These are phyloP conservation scores for Macrotis lagotis DNA, from an alignment of 2,113 vertebrate species.

Conservation along the genomic window DNA sequence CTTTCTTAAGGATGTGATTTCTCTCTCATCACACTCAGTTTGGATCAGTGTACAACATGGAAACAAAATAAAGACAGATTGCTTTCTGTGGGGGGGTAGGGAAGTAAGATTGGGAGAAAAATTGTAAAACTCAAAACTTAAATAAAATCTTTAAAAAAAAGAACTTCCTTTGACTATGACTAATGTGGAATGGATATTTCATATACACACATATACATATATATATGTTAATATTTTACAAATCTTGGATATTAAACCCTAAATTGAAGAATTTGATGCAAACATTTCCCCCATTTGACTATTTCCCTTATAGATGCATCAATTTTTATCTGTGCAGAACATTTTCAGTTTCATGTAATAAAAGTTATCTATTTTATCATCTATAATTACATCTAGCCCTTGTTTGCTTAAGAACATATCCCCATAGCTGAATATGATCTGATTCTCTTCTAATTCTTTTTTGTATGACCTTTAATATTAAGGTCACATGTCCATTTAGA, in stretches of 20 bases:
- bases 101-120: no score
- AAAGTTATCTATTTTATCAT: slow-evolving; percentile 29
- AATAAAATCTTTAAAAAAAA: no score
- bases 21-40: no score
- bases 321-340: background rate
- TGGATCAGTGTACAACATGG: no score
- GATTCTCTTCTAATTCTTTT: background rate
- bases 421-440: background rate
- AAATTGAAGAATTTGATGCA: background rate
- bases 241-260: background rate
- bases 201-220: background rate
- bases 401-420: background rate
- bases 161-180: background rate
- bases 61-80: no score
- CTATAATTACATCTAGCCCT: background rate
- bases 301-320: slow-evolving; percentile 21
- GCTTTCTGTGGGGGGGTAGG: no score
- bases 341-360: background rate
- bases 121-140: no score
- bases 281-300: background rate
- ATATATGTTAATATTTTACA: background rate
- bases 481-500: background rate
- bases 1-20: no score
- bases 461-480: background rate
- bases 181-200: background rate